A percentile compares a stretch with the other conserved stretches of the same genome.
phyloP scores from a whole-genome alignment of 2,888 invertebrate genomes.

The Mylabris sibirica region DNA sequence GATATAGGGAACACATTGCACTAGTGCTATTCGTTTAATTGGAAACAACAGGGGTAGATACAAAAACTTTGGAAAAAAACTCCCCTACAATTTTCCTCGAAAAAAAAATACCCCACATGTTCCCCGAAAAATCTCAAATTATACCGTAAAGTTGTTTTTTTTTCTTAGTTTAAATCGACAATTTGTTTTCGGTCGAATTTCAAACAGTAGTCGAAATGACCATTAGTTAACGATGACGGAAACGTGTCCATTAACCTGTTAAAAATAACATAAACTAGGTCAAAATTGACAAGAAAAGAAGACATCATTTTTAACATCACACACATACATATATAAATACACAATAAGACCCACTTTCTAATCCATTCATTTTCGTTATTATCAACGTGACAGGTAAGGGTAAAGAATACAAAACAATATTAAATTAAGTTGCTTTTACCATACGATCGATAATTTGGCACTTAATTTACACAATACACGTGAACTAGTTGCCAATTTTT shows the following conservation, averaged over 20 bases:
- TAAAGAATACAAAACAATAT: not conserved
- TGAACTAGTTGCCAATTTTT: not conserved
- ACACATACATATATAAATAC: conserved; percentile 15
- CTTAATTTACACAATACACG: not conserved
- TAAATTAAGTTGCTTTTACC: not conserved
- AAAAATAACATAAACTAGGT: conserved; percentile 15
- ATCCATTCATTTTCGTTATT: conserved; percentile 25
- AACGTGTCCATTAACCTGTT: not conserved
- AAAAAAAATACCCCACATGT: not conserved
- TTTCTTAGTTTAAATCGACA: not conserved
- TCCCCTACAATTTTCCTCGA: not conserved
- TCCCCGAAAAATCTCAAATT: not conserved
- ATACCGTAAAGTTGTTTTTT: not conserved
- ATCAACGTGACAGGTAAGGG: not conserved
- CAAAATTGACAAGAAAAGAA: conserved; percentile 25
- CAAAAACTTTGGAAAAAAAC: not conserved
- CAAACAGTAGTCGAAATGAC: not conserved
- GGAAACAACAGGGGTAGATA: not conserved
- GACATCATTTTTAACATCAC: conserved; percentile 35
- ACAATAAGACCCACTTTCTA: conserved; percentile 31
- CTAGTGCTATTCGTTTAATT: not conserved
- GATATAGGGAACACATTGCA: not conserved
- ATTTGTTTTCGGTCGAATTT: not conserved
- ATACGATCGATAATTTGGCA: not conserved
- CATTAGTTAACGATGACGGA: not conserved